Conservation (phyloP, 2,797 vertebrate genomes). For the Sorex maritimensis region DNA sequence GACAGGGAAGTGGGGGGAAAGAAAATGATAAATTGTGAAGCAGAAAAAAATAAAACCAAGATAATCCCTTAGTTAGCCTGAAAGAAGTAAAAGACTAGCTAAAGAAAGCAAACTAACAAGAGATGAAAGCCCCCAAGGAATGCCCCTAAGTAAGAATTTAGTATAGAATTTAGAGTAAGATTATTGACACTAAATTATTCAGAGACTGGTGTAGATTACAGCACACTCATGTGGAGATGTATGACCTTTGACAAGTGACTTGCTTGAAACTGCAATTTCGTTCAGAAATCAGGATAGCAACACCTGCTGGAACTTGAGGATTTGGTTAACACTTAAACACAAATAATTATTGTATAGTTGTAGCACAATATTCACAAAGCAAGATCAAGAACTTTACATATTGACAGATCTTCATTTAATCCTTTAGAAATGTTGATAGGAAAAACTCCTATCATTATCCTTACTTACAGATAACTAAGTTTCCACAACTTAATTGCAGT, state of each 20-base stretch:
- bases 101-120: background rate
- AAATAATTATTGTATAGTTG: background rate
- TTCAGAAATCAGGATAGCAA: background rate
- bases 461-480: slow-evolving; percentile 35
- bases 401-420: slow-evolving; percentile 1
- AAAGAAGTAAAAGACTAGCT: background rate
- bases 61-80: background rate
- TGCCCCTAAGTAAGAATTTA: background rate
- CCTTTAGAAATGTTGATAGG: background rate
- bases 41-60: background rate
- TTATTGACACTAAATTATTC: background rate
- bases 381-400: background rate
- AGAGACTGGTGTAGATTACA: background rate
- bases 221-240: background rate
- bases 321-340: background rate
- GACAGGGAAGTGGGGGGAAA: background rate
- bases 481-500: slow-evolving; percentile 19
- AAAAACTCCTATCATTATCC: slow-evolving; percentile 39
- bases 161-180: background rate
- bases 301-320: background rate
- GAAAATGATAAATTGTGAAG: background rate
- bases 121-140: background rate
- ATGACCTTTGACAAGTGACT: background rate
- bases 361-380: background rate
- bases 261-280: background rate